Evolutionary conservation across 2,888 invertebrate genomes (phyloP), one percentile per base, ranked within the genome.

Genomic region (Pollenia angustigena): DNA sequence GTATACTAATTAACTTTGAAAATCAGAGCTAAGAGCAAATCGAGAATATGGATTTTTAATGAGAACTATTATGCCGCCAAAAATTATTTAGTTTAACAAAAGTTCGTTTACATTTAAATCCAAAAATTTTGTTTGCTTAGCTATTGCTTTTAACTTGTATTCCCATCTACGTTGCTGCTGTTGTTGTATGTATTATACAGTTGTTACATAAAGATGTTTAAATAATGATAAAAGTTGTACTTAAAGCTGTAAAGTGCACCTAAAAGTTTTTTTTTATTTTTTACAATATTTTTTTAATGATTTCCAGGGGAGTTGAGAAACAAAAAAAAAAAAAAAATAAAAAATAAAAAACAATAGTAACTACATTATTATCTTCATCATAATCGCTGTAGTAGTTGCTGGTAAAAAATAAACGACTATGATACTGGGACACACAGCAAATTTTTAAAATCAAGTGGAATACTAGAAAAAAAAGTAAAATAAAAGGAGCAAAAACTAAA

Each of bases 181-280:
- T 80, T 50, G 60, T 58, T 14, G 64, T 64, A 78, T 71, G 42
- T 50, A 44, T 32, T 9, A 10, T 64, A 8, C 23, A 44, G 58
- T 56, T 78, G 64, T 66, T 74, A 58, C 48, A 58, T 58, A 62
- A 69, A 69, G 54, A 74, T 81, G 78, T 85, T 46, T 80, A 79
- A 71, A 75, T 79, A 79, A 75, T 60, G 71, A 72, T 60, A 86
- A 75, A 80, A 76, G 46, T 81, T 83, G 83, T 81, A 72, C 58
- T 66, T 80, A 54, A 86, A 83, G 66, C 75, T 86, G 72, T 72
- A 86, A 81, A 86, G 80, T 86, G 86, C 83, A 86, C 14, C 72
- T 46, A 68, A 23, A 64, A 32, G 12, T 46, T 7, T 64, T 71
- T 69, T 12, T 46, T 11, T 14, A 56, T 18, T 69, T 23, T 48